phyloP scores from a whole-genome alignment of 2,888 invertebrate species.

The Tanypteryx hageni region DNA sequence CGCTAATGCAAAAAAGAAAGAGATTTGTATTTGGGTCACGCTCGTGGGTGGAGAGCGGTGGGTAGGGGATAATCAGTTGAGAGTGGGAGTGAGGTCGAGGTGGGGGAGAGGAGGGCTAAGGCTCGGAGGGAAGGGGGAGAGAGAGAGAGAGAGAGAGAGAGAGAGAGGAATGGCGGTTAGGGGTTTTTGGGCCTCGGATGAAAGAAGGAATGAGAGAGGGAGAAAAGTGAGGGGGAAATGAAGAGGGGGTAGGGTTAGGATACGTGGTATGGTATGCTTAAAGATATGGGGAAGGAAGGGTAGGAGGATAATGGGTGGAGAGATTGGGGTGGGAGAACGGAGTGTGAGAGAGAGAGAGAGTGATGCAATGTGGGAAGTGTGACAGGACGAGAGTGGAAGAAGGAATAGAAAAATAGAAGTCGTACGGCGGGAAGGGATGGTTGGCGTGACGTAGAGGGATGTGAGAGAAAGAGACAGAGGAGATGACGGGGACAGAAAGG shows the following conservation, averaged over 20 bases:
- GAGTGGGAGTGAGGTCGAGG: background rate
- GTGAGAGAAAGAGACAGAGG: background rate
- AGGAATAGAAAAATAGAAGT: background rate
- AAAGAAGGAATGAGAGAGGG: background rate
- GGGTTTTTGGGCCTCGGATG: background rate
- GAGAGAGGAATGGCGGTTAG: background rate
- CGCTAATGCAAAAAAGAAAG: constrained; percentile 56
- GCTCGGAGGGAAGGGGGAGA: background rate
- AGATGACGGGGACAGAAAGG: background rate
- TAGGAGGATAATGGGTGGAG: background rate
- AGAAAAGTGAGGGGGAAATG: background rate
- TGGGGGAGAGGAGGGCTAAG: background rate
- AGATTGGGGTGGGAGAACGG: background rate
- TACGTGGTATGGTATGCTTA: background rate
- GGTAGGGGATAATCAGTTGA: constrained; percentile 49
- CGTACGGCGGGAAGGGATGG: background rate
- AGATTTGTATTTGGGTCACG: constrained; percentile 63
- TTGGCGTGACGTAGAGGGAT: background rate
- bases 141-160: background rate
- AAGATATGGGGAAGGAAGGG: constrained; percentile 22
- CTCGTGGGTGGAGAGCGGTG: background rate
- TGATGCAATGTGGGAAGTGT: background rate
- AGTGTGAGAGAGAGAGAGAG: background rate
- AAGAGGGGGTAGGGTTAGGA: background rate
- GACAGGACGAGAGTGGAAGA: background rate